Conservation (phyloP, 2,113 vertebrate genomes). For the Alosa alosa region DNA sequence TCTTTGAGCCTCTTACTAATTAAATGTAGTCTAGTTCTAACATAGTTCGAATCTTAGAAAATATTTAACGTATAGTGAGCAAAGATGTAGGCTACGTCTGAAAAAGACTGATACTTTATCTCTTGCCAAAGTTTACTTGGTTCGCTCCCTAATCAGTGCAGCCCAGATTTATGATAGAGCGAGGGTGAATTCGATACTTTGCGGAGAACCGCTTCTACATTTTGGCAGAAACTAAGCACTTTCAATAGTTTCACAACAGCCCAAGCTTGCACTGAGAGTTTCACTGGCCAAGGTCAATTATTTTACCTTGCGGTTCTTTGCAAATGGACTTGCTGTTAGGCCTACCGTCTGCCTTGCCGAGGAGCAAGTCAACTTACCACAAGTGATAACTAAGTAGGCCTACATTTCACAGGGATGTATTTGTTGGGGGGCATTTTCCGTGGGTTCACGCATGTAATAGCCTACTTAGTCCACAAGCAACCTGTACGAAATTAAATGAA, state of each 20-base stretch:
- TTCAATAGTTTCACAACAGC: slow-evolving; percentile 1
- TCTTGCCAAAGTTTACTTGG: neutral
- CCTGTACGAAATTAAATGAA: neutral
- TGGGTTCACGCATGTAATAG: too few relatives aligned
- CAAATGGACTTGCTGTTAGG: neutral
- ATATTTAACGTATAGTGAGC: neutral
- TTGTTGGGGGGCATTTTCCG: too few relatives aligned
- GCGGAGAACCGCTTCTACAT: neutral
- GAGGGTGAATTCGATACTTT: neutral
- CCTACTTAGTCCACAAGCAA: neutral
- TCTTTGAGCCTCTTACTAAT: neutral
- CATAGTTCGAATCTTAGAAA: neutral
- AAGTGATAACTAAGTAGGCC: neutral
- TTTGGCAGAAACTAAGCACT: neutral
- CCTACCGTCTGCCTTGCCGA: neutral
- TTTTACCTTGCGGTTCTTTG: neutral
- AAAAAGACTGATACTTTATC: neutral
- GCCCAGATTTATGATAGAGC: neutral
- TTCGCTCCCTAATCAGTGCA: slow-evolving; percentile 1
- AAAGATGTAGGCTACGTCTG: neutral
- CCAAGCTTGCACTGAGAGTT: neutral
- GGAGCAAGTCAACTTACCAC: neutral
- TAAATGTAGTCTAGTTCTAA: neutral
- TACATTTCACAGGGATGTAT: neutral
- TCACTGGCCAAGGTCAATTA: neutral